Evolutionary conservation across 2,797 vertebrate species (phyloP).

Genomic region (Clarias pachynema): DNA sequence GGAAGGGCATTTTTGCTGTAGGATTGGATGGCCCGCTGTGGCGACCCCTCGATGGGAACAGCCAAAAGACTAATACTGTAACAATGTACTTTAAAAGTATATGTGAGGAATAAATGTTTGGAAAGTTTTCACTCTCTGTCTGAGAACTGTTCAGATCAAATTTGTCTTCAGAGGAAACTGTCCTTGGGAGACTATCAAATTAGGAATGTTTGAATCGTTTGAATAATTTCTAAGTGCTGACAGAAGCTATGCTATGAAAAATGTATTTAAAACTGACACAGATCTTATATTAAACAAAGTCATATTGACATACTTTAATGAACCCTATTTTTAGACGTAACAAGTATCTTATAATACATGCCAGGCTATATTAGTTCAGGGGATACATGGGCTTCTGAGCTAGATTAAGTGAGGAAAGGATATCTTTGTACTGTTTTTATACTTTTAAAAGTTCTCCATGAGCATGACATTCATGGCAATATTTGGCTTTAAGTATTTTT

Average conservation of each 20-base stretch:
- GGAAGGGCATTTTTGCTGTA: too few relatives aligned
- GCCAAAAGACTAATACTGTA: too few relatives aligned
- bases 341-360: not conserved
- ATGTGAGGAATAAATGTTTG: not conserved
- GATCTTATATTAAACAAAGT: not conserved
- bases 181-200: not conserved
- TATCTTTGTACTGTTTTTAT: not conserved
- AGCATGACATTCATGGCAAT: too few relatives aligned
- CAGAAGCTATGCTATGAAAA: not conserved
- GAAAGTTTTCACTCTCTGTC: not conserved
- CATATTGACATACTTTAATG: not conserved
- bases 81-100: not conserved
- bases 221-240: not conserved
- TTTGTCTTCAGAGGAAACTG: not conserved
- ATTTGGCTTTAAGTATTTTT: too few relatives aligned
- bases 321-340: not conserved
- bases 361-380: not conserved
- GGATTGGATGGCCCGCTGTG: too few relatives aligned
- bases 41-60: too few relatives aligned
- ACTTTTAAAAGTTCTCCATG: too few relatives aligned
- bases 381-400: not conserved
- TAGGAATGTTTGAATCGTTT: not conserved
- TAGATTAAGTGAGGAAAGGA: not conserved
- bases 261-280: too few relatives aligned
- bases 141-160: not conserved